phyloP scores from a whole-genome alignment of 2,797 vertebrate genomes.

The Sebastes vulpes region DNA sequence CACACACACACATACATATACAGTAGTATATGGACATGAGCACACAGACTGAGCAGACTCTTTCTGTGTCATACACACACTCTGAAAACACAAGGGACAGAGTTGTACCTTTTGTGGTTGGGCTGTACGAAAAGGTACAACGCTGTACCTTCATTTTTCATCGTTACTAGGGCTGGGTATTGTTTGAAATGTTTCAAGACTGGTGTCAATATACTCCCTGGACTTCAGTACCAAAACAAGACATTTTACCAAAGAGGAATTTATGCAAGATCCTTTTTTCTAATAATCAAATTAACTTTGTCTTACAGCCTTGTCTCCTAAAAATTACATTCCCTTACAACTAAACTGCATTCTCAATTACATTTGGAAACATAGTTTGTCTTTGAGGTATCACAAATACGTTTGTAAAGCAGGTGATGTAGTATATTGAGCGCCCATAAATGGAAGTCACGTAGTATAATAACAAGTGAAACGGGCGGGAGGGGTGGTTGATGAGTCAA shows the following conservation, averaged over 20 bases:
- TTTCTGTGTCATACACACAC: constrained; percentile 12
- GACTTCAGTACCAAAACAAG: background rate
- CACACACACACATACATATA: constrained; percentile 29
- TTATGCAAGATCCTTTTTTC: too few relatives aligned
- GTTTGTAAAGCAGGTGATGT: too few relatives aligned
- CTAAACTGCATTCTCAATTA: background rate
- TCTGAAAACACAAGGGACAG: background rate
- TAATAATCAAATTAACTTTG: too few relatives aligned
- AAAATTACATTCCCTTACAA: background rate
- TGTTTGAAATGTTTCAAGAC: background rate
- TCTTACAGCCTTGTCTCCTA: too few relatives aligned
- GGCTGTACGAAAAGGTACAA: background rate
- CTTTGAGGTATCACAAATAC: too few relatives aligned
- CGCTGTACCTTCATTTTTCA: background rate
- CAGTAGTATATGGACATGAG: background rate
- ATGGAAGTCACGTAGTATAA: too few relatives aligned
- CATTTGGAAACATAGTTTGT: background rate
- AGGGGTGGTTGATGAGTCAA: background rate
- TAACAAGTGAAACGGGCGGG: too few relatives aligned
- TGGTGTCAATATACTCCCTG: background rate
- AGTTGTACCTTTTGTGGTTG: background rate
- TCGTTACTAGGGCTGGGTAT: background rate
- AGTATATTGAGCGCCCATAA: background rate
- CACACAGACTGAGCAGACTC: constrained; percentile 10
- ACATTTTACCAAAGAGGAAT: background rate